These are phyloP conservation scores for Nannobrachium achirus DNA, from an alignment of 2,113 vertebrate genomes.

Conservation along the genomic window DNA sequence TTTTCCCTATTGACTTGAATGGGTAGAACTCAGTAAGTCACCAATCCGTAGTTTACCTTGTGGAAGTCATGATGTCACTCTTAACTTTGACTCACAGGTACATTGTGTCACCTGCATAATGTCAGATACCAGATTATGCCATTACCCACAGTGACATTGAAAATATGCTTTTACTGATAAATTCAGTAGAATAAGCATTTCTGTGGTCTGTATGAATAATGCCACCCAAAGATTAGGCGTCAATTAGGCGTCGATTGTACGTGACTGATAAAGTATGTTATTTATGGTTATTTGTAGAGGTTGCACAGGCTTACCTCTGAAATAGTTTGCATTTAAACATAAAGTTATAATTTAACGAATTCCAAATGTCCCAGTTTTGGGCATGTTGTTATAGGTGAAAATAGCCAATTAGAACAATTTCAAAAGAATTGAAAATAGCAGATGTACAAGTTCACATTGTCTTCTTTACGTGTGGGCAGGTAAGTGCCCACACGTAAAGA, in stretches of 20 bases:
- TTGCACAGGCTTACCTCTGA: conserved; percentile 19
- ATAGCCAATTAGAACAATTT: neutral
- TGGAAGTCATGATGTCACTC: conserved; percentile 67
- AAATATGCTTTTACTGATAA: conserved; percentile 67
- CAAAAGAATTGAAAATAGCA: neutral
- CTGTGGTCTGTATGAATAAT: conserved; percentile 48
- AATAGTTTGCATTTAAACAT: conserved; percentile 51
- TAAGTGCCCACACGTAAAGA: too few species aligned
- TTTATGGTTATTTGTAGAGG: conserved; percentile 31
- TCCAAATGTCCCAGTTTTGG: conserved; percentile 4
- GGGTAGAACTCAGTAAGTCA: conserved; percentile 74
- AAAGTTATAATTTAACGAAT: conserved; percentile 22
- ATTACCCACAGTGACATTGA: conserved; percentile 69
- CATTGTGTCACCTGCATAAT: conserved; percentile 76
- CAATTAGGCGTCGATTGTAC: conserved; percentile 53
- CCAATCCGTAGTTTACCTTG: conserved; percentile 63
- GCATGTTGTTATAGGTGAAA: neutral
- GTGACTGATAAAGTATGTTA: conserved; percentile 57
- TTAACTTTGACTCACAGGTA: conserved; percentile 73
- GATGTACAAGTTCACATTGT: neutral
- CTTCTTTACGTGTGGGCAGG: too few species aligned
- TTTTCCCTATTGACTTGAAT: too few species aligned
- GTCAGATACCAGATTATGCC: conserved; percentile 79
- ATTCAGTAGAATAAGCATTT: conserved; percentile 72
- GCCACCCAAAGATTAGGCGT: conserved; percentile 50